These are phyloP conservation scores for Schizaphis graminum DNA, from an alignment of 2,888 invertebrate genomes.

Conservation along the genomic window DNA sequence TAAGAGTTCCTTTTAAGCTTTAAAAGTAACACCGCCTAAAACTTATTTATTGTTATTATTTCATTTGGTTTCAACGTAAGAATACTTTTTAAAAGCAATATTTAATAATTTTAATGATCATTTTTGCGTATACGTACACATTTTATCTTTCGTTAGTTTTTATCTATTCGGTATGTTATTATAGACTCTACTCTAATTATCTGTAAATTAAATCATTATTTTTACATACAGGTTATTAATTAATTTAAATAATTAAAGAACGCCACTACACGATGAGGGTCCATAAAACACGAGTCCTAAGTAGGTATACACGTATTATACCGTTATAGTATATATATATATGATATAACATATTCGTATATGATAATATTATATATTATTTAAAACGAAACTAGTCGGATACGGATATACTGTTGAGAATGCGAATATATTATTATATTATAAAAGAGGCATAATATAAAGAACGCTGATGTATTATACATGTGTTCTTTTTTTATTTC, in stretches of 20 bases:
- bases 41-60: neutral
- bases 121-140: neutral
- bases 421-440: neutral
- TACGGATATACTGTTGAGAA: neutral
- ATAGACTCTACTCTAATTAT: neutral
- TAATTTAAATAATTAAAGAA: constrained; percentile 22
- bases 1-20: neutral
- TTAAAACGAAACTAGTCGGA: neutral
- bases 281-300: too few species aligned
- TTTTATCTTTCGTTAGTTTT: neutral
- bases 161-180: neutral
- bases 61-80: neutral
- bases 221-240: neutral
- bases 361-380: neutral
- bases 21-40: neutral
- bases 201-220: neutral
- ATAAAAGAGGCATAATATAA: neutral
- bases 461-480: neutral
- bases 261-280: neutral
- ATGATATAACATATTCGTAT: neutral
- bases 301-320: neutral
- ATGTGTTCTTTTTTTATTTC: neutral
- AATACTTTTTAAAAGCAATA: constrained; percentile 12
- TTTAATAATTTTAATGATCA: neutral
- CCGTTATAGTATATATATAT: neutral